phyloP scores from a whole-genome alignment of 2,888 invertebrate species.

The Amphiduros pacificus region DNA sequence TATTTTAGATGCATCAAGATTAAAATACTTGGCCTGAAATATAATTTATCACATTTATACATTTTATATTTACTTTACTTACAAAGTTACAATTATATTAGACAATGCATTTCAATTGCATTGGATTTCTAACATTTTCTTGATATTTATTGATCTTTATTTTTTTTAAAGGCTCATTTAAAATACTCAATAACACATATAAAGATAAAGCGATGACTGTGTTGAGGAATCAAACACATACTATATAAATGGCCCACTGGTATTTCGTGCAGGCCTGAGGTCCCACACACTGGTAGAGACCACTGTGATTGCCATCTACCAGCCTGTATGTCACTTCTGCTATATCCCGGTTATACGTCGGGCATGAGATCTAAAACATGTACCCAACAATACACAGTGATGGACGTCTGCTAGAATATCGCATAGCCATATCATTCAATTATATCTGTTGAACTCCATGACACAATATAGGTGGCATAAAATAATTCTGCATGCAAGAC shows the following conservation, averaged over 20 bases:
- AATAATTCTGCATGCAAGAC: too few species aligned
- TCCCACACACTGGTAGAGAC: constrained; percentile 10
- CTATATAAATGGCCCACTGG: constrained; percentile 13
- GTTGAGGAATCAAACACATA: constrained; percentile 2
- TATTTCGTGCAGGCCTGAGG: constrained; percentile 9
- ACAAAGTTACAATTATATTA: background rate
- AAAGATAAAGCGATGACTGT: background rate
- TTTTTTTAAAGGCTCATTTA: background rate
- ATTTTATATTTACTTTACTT: background rate
- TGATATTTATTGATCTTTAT: background rate
- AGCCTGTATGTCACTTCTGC: constrained; percentile 5
- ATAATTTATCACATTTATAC: background rate
- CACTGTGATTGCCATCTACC: background rate
- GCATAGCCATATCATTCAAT: too few species aligned
- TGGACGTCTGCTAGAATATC: too few species aligned
- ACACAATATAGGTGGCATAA: too few species aligned
- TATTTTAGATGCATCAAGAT: constrained; percentile 4
- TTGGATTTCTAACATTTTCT: background rate
- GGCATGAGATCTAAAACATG: constrained; percentile 6
- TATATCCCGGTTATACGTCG: constrained; percentile 15
- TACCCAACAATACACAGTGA: too few species aligned
- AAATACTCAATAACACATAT: background rate
- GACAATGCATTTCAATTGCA: background rate
- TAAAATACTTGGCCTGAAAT: constrained; percentile 15
- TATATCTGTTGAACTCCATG: too few species aligned